phyloP scores from a whole-genome alignment of 2,113 vertebrate genomes.

The Cryptomyrus ogoouensis region DNA sequence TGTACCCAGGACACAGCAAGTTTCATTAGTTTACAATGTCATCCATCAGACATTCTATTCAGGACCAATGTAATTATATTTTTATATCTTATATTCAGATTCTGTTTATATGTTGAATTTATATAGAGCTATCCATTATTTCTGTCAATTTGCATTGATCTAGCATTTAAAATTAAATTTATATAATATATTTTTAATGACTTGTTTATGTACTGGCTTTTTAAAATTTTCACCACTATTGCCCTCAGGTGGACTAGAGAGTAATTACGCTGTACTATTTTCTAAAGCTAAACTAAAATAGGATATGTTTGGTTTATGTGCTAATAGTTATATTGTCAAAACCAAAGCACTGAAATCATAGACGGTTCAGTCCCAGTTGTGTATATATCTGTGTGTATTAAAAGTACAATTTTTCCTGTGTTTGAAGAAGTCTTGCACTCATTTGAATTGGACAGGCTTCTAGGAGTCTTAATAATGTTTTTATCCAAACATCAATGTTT shows the following conservation, averaged over 20 bases:
- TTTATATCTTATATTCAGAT: neutral
- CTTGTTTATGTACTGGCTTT: neutral
- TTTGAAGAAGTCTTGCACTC: neutral
- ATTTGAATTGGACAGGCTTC: neutral
- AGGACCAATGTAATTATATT: neutral
- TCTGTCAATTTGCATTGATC: too few relatives aligned
- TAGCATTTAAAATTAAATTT: neutral
- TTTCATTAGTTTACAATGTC: neutral
- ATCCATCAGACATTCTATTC: neutral
- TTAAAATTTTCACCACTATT: neutral
- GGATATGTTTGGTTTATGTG: neutral
- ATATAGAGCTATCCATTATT: neutral
- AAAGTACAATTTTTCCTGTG: neutral
- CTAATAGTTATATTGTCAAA: neutral
- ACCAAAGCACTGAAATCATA: neutral
- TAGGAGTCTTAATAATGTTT: neutral
- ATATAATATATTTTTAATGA: neutral
- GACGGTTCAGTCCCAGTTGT: too few relatives aligned
- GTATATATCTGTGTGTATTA: neutral
- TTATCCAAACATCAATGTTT: neutral
- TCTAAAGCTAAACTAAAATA: neutral
- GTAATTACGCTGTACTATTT: neutral
- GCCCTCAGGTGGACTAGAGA: slow-evolving; percentile 7
- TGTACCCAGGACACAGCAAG: neutral
- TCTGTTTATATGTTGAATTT: neutral